Conservation (phyloP, 2,113 vertebrate genomes). For the Callopanchax toddi region DNA sequence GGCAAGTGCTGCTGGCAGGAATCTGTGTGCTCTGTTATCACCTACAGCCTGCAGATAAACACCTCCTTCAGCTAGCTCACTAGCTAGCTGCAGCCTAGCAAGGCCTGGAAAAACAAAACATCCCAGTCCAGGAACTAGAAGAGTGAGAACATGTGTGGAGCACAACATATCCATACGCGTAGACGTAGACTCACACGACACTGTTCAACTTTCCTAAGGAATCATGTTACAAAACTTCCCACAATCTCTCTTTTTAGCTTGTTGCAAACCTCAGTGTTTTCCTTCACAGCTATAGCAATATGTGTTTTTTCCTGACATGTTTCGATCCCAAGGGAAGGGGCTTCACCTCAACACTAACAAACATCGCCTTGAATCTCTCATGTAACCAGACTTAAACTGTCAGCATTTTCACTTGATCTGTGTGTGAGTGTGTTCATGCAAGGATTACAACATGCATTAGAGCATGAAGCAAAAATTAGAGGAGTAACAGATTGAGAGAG, state of each 20-base stretch:
- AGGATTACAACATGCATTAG: conserved; percentile 42
- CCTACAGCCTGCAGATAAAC: conserved; percentile 78
- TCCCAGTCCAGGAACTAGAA: no score
- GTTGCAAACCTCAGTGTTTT: conserved; percentile 13
- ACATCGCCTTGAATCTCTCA: conserved; percentile 5
- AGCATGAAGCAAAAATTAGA: conserved; percentile 52
- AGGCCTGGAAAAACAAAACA: neutral
- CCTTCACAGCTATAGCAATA: neutral
- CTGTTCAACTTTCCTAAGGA: conserved; percentile 5
- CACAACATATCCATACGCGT: neutral
- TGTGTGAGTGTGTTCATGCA: conserved; percentile 18
- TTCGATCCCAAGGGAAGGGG: conserved; percentile 18
- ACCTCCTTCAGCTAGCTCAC: conserved; percentile 62
- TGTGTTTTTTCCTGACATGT: conserved; percentile 22
- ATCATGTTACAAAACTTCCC: neutral
- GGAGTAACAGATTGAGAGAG: conserved; percentile 53
- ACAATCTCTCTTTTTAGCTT: neutral
- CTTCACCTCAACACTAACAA: neutral
- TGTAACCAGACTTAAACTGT: conserved; percentile 4
- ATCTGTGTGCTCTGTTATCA: conserved; percentile 75
- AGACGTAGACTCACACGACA: neutral
- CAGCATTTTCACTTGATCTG: conserved; percentile 18
- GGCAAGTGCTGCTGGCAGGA: conserved; percentile 78
- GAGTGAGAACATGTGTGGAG: no score
- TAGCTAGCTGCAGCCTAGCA: conserved; percentile 38